Evolutionary conservation across 2,113 vertebrate species (phyloP), one percentile per base, ranked within the genome.

Genomic region (Tetrao urogallus): DNA sequence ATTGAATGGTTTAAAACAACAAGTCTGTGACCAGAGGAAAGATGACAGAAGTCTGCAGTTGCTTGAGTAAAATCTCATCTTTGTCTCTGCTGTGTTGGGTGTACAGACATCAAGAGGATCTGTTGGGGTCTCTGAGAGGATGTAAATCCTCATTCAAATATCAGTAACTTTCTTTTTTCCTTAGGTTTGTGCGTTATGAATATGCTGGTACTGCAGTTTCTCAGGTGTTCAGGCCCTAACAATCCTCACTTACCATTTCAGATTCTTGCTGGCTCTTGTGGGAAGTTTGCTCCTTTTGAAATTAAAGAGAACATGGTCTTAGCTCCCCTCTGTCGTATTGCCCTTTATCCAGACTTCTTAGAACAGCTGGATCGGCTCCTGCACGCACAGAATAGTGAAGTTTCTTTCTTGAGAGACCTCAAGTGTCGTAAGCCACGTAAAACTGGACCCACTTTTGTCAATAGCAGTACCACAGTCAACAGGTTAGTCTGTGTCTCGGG

Each of bases 251-350:
- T 64, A 47, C 0, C 3, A 0, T 97, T 97, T 36, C 97, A 99
- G 99, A 99, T 98, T 10, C 98, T 99, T 54, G 98, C 99, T 3
- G 98, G 98, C 82, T 98, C 98, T 13, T 99, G 99, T 81, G 99
- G 99, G 16, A 99, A 99, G 95, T 99, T 99, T 96, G 99, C 99
- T 76, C 99, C 99, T 9, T 99, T 99, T 96, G 99, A 99, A 88
- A 99, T 99, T 34, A 99, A 98, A 95, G 98, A 98, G 87, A 98
- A 99, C 96, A 99, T 99, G 99, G 97, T 95, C 64, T 93, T 99
- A 10, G 99, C 99, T 19, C 99, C 99, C 2, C 96, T 98, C 48
- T 98, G 95, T 50, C 98, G 99, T 1, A 97, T 98, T 4, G 86
- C 97, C 58, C 98, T 98, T 76, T 98, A 98, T 20, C 98, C 98